Evolutionary conservation across 2,888 invertebrate species (phyloP).

Genomic region (Amorpha juglandis): DNA sequence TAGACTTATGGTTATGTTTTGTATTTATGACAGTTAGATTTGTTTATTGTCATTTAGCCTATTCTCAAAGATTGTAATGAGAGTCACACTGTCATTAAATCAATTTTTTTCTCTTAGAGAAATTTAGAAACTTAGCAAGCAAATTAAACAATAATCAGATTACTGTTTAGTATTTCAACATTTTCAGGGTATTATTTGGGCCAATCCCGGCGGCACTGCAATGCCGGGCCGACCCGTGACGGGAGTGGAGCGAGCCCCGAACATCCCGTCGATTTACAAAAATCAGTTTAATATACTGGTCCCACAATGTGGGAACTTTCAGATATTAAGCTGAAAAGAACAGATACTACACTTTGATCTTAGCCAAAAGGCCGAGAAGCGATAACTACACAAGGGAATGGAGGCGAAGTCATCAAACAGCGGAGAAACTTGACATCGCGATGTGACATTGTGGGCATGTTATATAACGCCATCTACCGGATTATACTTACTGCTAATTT

Average conservation of each 20-base stretch:
- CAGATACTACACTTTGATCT: constrained; percentile 30
- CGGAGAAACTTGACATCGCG: constrained; percentile 12
- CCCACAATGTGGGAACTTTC: constrained; percentile 30
- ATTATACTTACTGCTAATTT: background rate
- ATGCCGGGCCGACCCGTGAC: constrained; percentile 33
- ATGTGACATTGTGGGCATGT: background rate
- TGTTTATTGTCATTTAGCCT: too few relatives aligned
- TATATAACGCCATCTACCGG: background rate
- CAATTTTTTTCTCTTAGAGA: too few relatives aligned
- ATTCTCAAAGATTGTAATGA: too few relatives aligned
- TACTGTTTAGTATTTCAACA: too few relatives aligned
- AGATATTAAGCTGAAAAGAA: constrained; percentile 32
- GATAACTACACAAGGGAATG: background rate
- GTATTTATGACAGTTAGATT: too few relatives aligned
- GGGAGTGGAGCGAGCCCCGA: constrained; percentile 33
- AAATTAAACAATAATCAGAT: too few relatives aligned
- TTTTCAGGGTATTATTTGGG: constrained; percentile 28
- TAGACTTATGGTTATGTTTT: too few relatives aligned
- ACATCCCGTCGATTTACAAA: constrained; percentile 31
- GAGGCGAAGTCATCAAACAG: constrained; percentile 9
- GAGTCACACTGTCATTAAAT: too few relatives aligned
- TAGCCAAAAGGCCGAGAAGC: constrained; percentile 13
- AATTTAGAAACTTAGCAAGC: too few relatives aligned
- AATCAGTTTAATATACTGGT: constrained; percentile 33
- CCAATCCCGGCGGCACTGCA: constrained; percentile 19